phyloP scores from a whole-genome alignment of 1,140 invertebrate genomes.

The Drepana arcuata region DNA sequence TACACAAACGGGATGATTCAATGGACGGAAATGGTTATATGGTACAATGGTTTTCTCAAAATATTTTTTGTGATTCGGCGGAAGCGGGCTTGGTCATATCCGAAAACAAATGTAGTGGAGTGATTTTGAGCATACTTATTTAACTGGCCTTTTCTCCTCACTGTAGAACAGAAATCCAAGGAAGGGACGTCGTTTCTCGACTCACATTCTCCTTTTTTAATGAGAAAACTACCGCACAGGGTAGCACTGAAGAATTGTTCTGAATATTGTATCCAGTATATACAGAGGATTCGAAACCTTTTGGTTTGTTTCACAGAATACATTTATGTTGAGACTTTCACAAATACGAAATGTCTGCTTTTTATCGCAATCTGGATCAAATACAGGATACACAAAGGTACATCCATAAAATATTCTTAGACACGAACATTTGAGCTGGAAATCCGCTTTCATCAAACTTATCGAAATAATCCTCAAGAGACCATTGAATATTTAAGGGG shows the following conservation, averaged over 20 bases:
- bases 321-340: not conserved
- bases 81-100: slow-evolving; percentile 16
- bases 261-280: not conserved
- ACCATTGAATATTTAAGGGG: slow-evolving; percentile 19
- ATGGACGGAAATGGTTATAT: slow-evolving; percentile 46
- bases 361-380: not conserved
- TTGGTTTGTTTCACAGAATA: not conserved
- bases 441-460: slow-evolving; percentile 6
- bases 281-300: not conserved
- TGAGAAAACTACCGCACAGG: not conserved
- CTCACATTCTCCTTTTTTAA: not conserved
- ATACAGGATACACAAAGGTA: too few relatives aligned
- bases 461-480: slow-evolving; percentile 17
- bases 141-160: too few relatives aligned
- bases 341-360: not conserved
- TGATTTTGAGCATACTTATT: not conserved
- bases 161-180: not conserved
- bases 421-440: slow-evolving; percentile 7
- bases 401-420: slow-evolving; percentile 15
- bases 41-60: slow-evolving; percentile 36
- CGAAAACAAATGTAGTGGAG: too few relatives aligned
- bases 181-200: too few relatives aligned
- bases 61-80: slow-evolving; percentile 18
- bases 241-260: not conserved
- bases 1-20: slow-evolving; percentile 31